Evolutionary conservation across 2,888 invertebrate genomes (phyloP), one percentile per base, ranked within the genome.

Genomic region (Hyposoter didymator): DNA sequence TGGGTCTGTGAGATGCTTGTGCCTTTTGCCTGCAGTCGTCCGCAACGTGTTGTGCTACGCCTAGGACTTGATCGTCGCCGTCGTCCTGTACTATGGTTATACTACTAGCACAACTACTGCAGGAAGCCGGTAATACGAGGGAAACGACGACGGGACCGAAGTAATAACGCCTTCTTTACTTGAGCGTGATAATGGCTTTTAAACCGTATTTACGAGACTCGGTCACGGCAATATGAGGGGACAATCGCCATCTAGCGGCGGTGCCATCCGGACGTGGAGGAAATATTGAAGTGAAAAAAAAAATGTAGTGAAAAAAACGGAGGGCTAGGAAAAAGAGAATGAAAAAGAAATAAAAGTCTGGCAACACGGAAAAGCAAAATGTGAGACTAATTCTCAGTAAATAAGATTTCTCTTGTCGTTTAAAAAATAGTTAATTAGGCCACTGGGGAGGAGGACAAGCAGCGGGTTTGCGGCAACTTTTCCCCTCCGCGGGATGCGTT

Each of bases 151-250:
- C 49, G 52, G 72, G 62, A 83, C 64, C 82, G 76, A 78, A 84
- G 89, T 87, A 90, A 90, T 89, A 89, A 87, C 84, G 72, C 74
- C 85, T 87, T 87, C 88, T 86, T 78, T 82, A 84, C 84, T 85
- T 84, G 86, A 78, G 85, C 78, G 85, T 86, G 86, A 88, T 88
- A 88, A 90, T 90, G 88, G 87, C 87, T 88, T 90, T 90, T 88
- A 88, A 90, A 88, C 86, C 87, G 82, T 89, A 88, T 89, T 88
- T 88, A 90, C 87, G 88, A 82, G 88, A 85, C 86, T 82, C 87
- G 86, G 88, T 84, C 75, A 17, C 49, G 85, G 87, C 86, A 88
- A 88, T 90, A 89, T 89, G 85, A 89, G 82, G 86, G 67, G 83
- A 88, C 87, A 87, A 89, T 90, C 87, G 86, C 87, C 88, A 59